These are phyloP conservation scores for Nymphalis polychloros DNA, from an alignment of 2,888 invertebrate species.

Conservation along the genomic window DNA sequence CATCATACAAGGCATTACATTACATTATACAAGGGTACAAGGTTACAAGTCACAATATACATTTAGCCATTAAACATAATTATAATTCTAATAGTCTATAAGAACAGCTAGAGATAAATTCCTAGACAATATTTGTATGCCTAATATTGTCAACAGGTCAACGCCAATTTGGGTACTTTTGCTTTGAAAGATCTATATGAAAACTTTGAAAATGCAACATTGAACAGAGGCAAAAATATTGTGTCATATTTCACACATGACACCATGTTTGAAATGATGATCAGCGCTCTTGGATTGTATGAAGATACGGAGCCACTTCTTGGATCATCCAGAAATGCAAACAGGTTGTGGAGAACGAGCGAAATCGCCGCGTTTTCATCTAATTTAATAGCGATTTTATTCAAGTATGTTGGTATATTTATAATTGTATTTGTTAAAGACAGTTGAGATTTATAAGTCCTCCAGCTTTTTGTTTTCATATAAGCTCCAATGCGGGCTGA, in stretches of 20 bases:
- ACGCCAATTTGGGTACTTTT: conserved; percentile 84
- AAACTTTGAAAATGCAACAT: conserved; percentile 64
- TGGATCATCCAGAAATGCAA: conserved; percentile 77
- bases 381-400: conserved; percentile 88
- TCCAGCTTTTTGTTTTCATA: too few relatives aligned
- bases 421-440: too few relatives aligned
- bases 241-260: conserved; percentile 87
- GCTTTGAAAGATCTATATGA: conserved; percentile 85
- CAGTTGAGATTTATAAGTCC: too few relatives aligned
- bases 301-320: conserved; percentile 81
- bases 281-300: conserved; percentile 84
- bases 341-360: conserved; percentile 86
- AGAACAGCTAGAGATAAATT: too few relatives aligned
- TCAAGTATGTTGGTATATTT: conserved; percentile 79
- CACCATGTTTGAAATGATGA: conserved; percentile 83
- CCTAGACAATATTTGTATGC: too few relatives aligned
- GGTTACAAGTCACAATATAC: too few relatives aligned
- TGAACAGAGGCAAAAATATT: conserved; percentile 67
- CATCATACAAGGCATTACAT: too few relatives aligned
- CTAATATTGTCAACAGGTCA: conserved; percentile 65
- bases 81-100: too few relatives aligned
- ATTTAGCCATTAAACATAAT: too few relatives aligned
- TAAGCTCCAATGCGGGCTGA: too few relatives aligned
- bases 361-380: conserved; percentile 85
- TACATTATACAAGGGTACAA: too few relatives aligned